phyloP scores from a whole-genome alignment of 2,888 invertebrate species.

The Druceiella hillmani region DNA sequence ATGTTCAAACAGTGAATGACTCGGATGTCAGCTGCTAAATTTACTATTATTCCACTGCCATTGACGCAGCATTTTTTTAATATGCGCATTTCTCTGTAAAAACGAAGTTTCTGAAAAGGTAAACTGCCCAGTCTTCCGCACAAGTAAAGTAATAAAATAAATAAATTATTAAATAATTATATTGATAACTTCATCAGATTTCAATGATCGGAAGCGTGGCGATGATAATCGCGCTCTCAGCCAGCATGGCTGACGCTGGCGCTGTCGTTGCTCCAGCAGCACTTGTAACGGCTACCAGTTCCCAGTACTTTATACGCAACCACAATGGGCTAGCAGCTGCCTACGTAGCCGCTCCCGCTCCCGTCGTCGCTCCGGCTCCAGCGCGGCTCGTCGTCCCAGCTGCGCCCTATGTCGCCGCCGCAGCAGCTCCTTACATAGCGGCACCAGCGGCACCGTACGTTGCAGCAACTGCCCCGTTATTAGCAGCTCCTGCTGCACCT shows the following conservation, averaged over 20 bases:
- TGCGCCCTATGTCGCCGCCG: constrained; percentile 21
- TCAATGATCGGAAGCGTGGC: no score
- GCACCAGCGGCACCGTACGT: constrained; percentile 14
- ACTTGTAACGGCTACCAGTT: constrained; percentile 60
- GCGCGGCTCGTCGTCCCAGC: constrained; percentile 20
- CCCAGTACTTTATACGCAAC: constrained; percentile 61
- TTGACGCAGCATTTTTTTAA: no score
- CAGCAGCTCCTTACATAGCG: constrained; percentile 15
- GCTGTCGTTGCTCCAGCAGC: constrained; percentile 41
- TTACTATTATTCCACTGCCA: no score
- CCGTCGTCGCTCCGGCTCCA: constrained; percentile 22
- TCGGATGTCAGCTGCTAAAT: no score
- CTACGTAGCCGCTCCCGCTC: constrained; percentile 40
- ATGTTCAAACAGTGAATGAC: no score
- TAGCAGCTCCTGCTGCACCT: constrained; percentile 19
- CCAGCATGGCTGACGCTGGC: constrained; percentile 20
- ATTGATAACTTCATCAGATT: no score
- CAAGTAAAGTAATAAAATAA: no score
- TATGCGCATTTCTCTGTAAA: no score
- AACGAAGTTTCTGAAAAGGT: no score
- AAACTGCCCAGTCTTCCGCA: no score
- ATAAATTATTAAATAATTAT: no score
- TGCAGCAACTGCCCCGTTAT: constrained; percentile 21
- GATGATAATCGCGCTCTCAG: constrained; percentile 22
- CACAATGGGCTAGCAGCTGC: constrained; percentile 48